Evolutionary conservation across 2,113 vertebrate species (phyloP), one percentile per base, ranked within the genome.

Genomic region (Oryzias celebensis): DNA sequence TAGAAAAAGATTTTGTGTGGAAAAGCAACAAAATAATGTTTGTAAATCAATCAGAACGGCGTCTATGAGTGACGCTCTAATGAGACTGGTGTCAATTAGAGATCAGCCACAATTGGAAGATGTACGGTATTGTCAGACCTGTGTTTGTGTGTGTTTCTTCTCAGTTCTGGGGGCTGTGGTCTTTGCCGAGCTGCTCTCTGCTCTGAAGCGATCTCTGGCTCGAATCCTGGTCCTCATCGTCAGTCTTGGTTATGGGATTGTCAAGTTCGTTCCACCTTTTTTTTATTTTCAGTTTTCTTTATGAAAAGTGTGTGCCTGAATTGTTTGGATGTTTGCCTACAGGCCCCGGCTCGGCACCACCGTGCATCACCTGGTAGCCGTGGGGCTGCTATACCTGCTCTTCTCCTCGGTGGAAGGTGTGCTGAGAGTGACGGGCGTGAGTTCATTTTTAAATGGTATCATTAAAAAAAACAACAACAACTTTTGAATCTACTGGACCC

Each of bases 371-470:
- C 93, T 97, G 51, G 92, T 91, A 41, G 95, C 94, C 52, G 96
- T 96, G 50, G 96, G 96, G 50, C 89, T 94, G 14, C 93, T 98
- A 58, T 98, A 98, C 85, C 91, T 98, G 15, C 84, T 98, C 54
- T 98, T 98, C 84, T 97, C 95, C 67, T 94, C 95, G 26, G 94
- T 98, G 90, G 96, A 98, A 85, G 96, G 96, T 28, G 94, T 98
- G 65, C 93, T 98, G 61, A 92, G 94, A 90, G 95, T 98, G 73
- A 97, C 95, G 14, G 95, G 94, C 65, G 96, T 98, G 80, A 95
- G 96, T 65, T 5, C 18, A 52, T 12, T 20, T 47, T 52, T 4
- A 20, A 23, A 41, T 14, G 4, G 10, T 45, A 8, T 45, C 17
- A 45, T 17, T 6, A 6, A 16, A 45, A 45, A 45, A 45, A 45